Conservation (phyloP, 2,888 invertebrate species). For the Dasypogon diadema region DNA sequence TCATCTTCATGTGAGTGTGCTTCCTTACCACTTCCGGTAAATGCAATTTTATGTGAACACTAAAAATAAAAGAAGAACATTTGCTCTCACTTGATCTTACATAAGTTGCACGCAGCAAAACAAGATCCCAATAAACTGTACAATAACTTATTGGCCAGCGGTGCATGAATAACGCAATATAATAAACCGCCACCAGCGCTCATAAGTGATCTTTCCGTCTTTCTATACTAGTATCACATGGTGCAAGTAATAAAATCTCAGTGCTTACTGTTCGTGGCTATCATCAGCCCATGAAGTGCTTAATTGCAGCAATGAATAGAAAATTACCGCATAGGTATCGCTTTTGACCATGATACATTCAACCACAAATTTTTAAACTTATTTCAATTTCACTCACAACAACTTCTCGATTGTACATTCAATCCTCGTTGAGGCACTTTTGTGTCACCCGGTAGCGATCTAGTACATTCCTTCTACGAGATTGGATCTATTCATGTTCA, state of each 20-base stretch:
- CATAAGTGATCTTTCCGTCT: not conserved
- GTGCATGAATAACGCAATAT: not conserved
- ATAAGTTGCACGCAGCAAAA: not conserved
- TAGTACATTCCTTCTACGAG: not conserved
- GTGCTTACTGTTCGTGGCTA: conserved; percentile 46
- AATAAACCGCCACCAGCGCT: not conserved
- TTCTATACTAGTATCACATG: not conserved
- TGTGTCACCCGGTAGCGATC: not conserved
- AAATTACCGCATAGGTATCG: conserved; percentile 19
- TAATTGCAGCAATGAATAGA: conserved; percentile 33
- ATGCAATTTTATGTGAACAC: conserved; percentile 53
- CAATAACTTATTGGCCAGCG: not conserved
- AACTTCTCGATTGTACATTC: not conserved
- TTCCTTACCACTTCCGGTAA: conserved; percentile 52
- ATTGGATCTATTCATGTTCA: conserved; percentile 34
- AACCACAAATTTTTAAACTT: not conserved
- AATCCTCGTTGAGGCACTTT: not conserved
- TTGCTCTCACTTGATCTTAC: conserved; percentile 15
- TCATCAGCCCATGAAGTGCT: conserved; percentile 17
- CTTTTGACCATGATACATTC: conserved; percentile 22
- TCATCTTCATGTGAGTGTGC: conserved; percentile 50
- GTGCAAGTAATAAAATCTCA: not conserved
- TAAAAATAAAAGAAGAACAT: conserved; percentile 36
- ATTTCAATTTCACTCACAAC: conserved; percentile 16
- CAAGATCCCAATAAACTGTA: not conserved